phyloP scores from a whole-genome alignment of 64 coral and sea anemone genomes.

The Acropora tenuis region DNA sequence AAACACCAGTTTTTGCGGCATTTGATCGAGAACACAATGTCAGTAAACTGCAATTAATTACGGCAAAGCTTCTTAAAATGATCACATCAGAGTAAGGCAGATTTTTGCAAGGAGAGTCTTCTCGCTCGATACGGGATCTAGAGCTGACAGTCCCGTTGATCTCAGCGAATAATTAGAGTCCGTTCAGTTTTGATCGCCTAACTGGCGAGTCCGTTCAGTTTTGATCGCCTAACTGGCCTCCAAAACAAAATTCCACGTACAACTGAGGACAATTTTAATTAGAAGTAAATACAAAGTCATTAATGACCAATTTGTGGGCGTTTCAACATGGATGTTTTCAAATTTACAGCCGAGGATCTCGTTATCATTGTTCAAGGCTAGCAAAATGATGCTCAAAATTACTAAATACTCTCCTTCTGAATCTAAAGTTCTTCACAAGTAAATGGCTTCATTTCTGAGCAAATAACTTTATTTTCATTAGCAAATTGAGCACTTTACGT shows the following conservation, averaged over 20 bases:
- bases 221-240: not conserved
- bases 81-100: not conserved
- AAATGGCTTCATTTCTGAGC: not conserved
- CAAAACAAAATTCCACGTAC: not conserved
- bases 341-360: too few species aligned
- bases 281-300: not conserved
- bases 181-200: too few species aligned
- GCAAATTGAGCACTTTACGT: not conserved
- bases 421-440: not conserved
- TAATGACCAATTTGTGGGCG: not conserved
- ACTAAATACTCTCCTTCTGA: not conserved
- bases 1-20: not conserved
- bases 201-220: not conserved
- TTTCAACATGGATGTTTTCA: not conserved
- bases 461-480: not conserved
- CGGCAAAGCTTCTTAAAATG: not conserved
- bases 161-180: not conserved
- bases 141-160: not conserved
- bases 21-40: not conserved
- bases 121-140: not conserved
- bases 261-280: not conserved
- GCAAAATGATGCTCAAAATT: not conserved
- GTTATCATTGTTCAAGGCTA: not conserved
- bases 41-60: not conserved
- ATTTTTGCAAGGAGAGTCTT: not conserved